A percentile compares a stretch with the other conserved stretches of the same genome.
phyloP scores from a whole-genome alignment of 92 coral and sea anemone species.

The Epizoanthus rinbou region DNA sequence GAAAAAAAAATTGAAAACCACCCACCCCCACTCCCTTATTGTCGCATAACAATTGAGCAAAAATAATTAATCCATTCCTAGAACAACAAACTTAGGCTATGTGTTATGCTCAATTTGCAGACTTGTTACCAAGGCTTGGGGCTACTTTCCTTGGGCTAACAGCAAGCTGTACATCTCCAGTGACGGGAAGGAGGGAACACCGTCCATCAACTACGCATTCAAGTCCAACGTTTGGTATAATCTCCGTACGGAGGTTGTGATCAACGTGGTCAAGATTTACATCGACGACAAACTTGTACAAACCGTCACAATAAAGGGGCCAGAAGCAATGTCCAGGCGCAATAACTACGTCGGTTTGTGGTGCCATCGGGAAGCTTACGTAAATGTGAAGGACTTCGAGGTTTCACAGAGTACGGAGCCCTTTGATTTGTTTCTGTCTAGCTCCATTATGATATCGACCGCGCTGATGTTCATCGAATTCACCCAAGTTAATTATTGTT shows the following conservation, averaged over 20 bases:
- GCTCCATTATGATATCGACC: too few relatives aligned
- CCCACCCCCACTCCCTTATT: too few relatives aligned
- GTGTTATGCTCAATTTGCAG: slow-evolving; percentile 8
- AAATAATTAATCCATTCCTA: too few relatives aligned
- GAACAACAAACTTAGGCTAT: too few relatives aligned
- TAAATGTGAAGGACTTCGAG: slow-evolving; percentile 49
- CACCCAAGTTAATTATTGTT: too few relatives aligned
- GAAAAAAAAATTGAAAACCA: too few relatives aligned
- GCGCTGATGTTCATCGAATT: too few relatives aligned
- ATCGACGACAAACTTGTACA: slow-evolving; percentile 49
- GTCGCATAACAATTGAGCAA: too few relatives aligned
- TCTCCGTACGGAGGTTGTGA: slow-evolving; percentile 47
- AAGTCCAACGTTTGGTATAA: slow-evolving; percentile 47
- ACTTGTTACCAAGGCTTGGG: slow-evolving; percentile 64
- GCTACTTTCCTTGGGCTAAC: slow-evolving; percentile 35
- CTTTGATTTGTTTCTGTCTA: too few relatives aligned
- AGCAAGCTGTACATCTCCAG: slow-evolving; percentile 16
- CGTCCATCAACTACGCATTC: slow-evolving; percentile 31
- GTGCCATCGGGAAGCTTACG: slow-evolving; percentile 46
- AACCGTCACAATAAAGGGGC: slow-evolving; percentile 47
- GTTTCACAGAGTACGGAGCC: slow-evolving; percentile 28
- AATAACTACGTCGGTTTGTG: slow-evolving; percentile 68
- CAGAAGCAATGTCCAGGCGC: slow-evolving; percentile 50
- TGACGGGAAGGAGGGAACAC: slow-evolving; percentile 40
- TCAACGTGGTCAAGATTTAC: slow-evolving; percentile 51